Evolutionary conservation across 2,113 vertebrate species (phyloP).

Genomic region (Callorhinus ursinus): DNA sequence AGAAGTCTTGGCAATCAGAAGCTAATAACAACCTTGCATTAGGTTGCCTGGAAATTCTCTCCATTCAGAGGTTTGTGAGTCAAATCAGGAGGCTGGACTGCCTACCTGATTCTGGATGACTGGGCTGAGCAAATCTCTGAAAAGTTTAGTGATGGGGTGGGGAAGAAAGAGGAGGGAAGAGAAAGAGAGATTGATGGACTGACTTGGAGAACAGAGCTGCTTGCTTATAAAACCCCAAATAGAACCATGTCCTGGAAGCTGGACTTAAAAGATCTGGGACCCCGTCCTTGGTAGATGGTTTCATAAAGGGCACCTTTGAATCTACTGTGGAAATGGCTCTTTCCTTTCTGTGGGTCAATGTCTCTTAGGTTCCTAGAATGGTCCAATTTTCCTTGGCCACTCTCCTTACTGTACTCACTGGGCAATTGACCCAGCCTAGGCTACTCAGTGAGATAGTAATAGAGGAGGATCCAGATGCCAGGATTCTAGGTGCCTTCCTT

Average conservation of each 20-base stretch:
- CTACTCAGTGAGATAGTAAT: background rate
- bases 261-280: background rate
- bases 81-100: background rate
- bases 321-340: background rate
- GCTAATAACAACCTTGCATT: background rate
- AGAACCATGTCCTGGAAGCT: background rate
- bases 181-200: background rate
- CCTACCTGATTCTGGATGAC: background rate
- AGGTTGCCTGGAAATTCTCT: background rate
- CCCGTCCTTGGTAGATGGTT: background rate
- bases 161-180: too few relatives aligned
- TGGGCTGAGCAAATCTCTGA: background rate
- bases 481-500: background rate
- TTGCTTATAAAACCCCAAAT: background rate
- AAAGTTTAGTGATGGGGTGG: too few relatives aligned
- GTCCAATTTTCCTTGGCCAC: background rate
- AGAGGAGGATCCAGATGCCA: background rate
- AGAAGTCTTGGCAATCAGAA: constrained; percentile 19
- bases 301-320: background rate
- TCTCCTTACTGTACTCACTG: background rate
- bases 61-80: background rate
- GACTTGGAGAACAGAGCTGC: background rate
- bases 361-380: background rate
- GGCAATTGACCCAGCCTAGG: background rate
- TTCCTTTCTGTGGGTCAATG: background rate